Evolutionary conservation across 2,797 vertebrate genomes (phyloP).

Genomic region (Chloroceryle inda): DNA sequence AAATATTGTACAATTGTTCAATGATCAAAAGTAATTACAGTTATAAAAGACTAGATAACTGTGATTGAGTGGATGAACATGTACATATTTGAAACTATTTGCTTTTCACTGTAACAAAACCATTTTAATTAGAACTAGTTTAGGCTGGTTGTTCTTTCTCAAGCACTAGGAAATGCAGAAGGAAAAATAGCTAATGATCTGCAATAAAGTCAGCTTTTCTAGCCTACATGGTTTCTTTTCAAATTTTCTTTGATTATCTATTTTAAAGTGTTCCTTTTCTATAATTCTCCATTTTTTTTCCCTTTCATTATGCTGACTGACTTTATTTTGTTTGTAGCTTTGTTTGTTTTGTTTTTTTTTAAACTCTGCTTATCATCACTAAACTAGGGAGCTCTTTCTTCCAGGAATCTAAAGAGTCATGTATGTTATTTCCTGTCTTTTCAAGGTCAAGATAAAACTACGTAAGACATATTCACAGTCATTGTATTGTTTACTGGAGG

Average conservation of each 20-base stretch:
- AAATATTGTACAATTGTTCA: background rate
- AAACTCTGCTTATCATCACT: background rate
- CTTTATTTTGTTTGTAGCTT: background rate
- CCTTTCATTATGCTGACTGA: background rate
- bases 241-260: background rate
- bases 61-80: background rate
- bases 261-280: background rate
- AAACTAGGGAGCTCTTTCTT: background rate
- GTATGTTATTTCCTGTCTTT: background rate
- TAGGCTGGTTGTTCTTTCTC: background rate
- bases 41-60: background rate
- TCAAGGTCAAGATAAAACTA: background rate
- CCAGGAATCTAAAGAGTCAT: background rate
- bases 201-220: background rate
- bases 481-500: background rate
- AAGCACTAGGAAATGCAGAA: background rate
- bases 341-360: background rate
- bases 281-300: background rate
- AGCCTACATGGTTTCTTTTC: background rate
- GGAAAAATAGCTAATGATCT: background rate
- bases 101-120: background rate
- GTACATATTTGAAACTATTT: background rate
- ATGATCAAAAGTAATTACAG: constrained; percentile 1
- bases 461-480: background rate
- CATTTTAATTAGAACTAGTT: background rate